Evolutionary conservation across 2,888 invertebrate genomes (phyloP).

Genomic region (Agonopterix arenella): DNA sequence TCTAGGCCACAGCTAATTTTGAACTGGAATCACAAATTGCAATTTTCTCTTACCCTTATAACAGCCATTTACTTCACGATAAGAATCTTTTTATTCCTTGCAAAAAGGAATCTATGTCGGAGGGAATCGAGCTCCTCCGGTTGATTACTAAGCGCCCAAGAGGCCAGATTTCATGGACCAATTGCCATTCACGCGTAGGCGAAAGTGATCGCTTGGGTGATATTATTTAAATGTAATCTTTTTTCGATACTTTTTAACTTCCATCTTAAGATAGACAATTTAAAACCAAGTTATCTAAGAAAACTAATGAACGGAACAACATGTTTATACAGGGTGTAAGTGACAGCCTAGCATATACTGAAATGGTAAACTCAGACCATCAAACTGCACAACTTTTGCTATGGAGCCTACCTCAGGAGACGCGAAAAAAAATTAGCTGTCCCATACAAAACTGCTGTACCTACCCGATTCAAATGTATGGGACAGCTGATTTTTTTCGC

Average conservation of each 20-base stretch:
- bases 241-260: slow-evolving; percentile 68
- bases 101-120: slow-evolving; percentile 61
- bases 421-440: no score
- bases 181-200: slow-evolving; percentile 64
- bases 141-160: slow-evolving; percentile 70
- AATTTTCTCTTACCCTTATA: slow-evolving; percentile 60
- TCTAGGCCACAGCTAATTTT: slow-evolving; percentile 46
- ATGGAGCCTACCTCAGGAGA: no score
- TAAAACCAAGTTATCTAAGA: slow-evolving; percentile 8
- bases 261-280: slow-evolving; percentile 30
- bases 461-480: no score
- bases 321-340: no score
- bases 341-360: no score
- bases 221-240: slow-evolving; percentile 76
- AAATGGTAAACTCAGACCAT: no score
- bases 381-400: no score
- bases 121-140: slow-evolving; percentile 53
- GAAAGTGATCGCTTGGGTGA: slow-evolving; percentile 72
- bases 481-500: no score
- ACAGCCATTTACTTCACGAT: slow-evolving; percentile 60
- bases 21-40: slow-evolving; percentile 61
- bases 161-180: slow-evolving; percentile 68
- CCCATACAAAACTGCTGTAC: no score
- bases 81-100: slow-evolving; percentile 67
- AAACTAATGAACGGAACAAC: slow-evolving; percentile 7